Percentiles rank a stretch among this genome's conserved stretches.
phyloP scores from a whole-genome alignment of 2,113 vertebrate genomes.

The Rutilus rutilus region DNA sequence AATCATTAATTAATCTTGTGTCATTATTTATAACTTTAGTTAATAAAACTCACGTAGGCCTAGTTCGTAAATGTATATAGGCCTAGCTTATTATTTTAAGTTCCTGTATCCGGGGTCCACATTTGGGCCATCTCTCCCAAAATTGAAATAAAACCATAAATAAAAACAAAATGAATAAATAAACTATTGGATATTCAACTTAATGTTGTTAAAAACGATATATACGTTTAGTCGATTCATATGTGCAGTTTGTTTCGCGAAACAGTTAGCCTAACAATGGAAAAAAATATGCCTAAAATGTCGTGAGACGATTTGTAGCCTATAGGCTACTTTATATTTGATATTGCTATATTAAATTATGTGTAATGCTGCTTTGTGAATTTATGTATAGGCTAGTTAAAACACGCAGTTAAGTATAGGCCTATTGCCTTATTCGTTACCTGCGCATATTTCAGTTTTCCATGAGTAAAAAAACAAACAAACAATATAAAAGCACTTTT shows the following conservation, averaged over 20 bases:
- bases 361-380: background rate
- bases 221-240: background rate
- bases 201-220: background rate
- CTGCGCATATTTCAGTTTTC: background rate
- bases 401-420: background rate
- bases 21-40: constrained; percentile 10
- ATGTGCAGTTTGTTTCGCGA: background rate
- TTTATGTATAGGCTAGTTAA: background rate
- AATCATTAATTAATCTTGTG: constrained; percentile 42
- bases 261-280: background rate
- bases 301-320: background rate
- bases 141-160: background rate
- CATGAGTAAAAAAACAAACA: background rate
- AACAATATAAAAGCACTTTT: background rate
- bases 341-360: background rate
- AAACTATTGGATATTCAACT: background rate
- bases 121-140: too few relatives aligned
- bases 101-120: background rate
- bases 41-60: background rate
- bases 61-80: background rate
- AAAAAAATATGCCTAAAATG: background rate
- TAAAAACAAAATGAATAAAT: background rate
- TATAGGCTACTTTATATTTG: background rate
- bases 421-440: background rate
- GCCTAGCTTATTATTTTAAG: background rate